A percentile compares a stretch with the other conserved stretches of the same genome.
phyloP scores from a whole-genome alignment of 2,888 invertebrate genomes.

The Andrena marginata region DNA sequence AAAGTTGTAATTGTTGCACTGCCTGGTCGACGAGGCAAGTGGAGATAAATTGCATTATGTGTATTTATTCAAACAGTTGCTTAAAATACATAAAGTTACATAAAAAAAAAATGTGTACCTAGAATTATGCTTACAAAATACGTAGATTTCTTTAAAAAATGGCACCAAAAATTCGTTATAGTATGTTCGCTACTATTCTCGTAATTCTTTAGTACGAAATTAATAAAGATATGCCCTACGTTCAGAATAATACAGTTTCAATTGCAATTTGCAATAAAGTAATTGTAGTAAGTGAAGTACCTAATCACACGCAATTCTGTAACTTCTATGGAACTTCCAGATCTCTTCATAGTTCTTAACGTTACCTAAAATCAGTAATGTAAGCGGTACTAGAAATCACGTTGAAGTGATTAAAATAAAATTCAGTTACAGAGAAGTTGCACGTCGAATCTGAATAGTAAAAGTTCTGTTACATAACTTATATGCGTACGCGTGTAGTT shows the following conservation, averaged over 20 bases:
- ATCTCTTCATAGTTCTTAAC: background rate
- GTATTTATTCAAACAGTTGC: constrained; percentile 25
- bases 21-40: background rate
- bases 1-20: too few relatives aligned
- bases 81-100: constrained; percentile 19
- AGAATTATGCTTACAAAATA: constrained; percentile 5
- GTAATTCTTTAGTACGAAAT: background rate
- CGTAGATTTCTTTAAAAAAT: constrained; percentile 11
- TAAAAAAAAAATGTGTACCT: constrained; percentile 20
- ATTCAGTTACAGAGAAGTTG: background rate
- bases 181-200: background rate
- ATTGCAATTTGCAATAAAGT: constrained; percentile 4
- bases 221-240: background rate
- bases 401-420: background rate
- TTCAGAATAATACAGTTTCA: background rate
- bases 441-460: background rate
- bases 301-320: background rate
- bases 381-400: background rate
- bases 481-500: background rate
- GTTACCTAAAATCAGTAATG: background rate
- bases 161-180: constrained; percentile 4
- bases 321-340: background rate
- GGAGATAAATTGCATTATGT: background rate
- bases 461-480: background rate
- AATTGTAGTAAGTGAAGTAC: background rate